These are phyloP conservation scores for Armadillidium nasatum DNA, from an alignment of 1,140 invertebrate species.

Conservation along the genomic window DNA sequence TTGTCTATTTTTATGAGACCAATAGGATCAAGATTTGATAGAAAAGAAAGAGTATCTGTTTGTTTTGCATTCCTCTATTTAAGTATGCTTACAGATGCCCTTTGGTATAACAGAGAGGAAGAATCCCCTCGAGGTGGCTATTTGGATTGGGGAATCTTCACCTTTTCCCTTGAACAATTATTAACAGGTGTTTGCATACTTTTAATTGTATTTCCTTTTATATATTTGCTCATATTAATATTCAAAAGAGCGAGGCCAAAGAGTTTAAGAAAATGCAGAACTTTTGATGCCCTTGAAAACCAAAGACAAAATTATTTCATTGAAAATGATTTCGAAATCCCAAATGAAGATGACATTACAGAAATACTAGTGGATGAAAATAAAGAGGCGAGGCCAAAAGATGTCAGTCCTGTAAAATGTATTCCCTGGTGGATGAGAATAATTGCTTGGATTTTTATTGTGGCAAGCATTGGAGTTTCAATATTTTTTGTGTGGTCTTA, in stretches of 20 bases:
- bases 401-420: conserved; percentile 26
- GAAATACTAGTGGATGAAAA: neutral
- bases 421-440: conserved; percentile 55
- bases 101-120: conserved; percentile 22
- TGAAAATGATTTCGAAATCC: neutral
- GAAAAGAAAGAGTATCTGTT: conserved; percentile 25
- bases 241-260: conserved; percentile 39
- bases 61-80: conserved; percentile 23
- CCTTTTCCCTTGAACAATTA: conserved; percentile 28
- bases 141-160: conserved; percentile 23
- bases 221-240: conserved; percentile 29
- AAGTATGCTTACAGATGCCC: conserved; percentile 18
- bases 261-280: conserved; percentile 10
- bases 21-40: conserved; percentile 22
- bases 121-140: conserved; percentile 24
- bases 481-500: conserved; percentile 55
- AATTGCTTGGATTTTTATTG: conserved; percentile 54
- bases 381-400: conserved; percentile 20
- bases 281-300: conserved; percentile 16
- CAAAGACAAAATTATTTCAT: conserved; percentile 16
- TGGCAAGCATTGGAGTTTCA: conserved; percentile 49
- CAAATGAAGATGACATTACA: neutral
- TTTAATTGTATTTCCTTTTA: conserved; percentile 25
- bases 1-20: conserved; percentile 27
- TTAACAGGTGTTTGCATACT: conserved; percentile 25